phyloP scores from a whole-genome alignment of 2,888 invertebrate genomes.

The Heliconius charithonia region DNA sequence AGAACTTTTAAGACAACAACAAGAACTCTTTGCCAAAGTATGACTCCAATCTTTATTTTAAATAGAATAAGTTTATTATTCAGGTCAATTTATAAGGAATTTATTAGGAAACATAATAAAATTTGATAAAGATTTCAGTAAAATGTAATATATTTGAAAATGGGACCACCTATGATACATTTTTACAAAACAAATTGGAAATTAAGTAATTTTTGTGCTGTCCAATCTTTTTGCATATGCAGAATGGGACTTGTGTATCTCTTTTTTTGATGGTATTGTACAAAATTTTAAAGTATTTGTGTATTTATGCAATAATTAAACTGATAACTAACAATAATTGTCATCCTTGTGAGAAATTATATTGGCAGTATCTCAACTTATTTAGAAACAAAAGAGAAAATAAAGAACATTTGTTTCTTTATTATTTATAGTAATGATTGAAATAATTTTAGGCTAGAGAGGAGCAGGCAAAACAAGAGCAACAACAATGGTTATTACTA shows the following conservation, averaged over 20 bases:
- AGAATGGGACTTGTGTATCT: too few relatives aligned
- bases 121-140: slow-evolving; percentile 15
- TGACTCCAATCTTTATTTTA: slow-evolving; percentile 5
- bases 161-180: not conserved
- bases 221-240: too few relatives aligned
- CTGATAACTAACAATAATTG: too few relatives aligned
- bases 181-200: not conserved
- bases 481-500: slow-evolving; percentile 95
- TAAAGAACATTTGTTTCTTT: not conserved
- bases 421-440: not conserved
- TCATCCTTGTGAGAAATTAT: not conserved
- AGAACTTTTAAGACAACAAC: slow-evolving; percentile 97
- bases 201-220: not conserved
- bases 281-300: too few relatives aligned
- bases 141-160: not conserved
- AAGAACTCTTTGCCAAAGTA: slow-evolving; percentile 97
- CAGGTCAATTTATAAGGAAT: not conserved
- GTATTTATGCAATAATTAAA: too few relatives aligned
- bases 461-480: slow-evolving; percentile 95
- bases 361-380: not conserved
- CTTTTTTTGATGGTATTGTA: too few relatives aligned
- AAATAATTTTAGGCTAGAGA: slow-evolving; percentile 87
- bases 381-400: not conserved
- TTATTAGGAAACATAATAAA: not conserved
- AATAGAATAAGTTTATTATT: not conserved